phyloP scores from a whole-genome alignment of 1,140 invertebrate species.

The Ladona fulva region DNA sequence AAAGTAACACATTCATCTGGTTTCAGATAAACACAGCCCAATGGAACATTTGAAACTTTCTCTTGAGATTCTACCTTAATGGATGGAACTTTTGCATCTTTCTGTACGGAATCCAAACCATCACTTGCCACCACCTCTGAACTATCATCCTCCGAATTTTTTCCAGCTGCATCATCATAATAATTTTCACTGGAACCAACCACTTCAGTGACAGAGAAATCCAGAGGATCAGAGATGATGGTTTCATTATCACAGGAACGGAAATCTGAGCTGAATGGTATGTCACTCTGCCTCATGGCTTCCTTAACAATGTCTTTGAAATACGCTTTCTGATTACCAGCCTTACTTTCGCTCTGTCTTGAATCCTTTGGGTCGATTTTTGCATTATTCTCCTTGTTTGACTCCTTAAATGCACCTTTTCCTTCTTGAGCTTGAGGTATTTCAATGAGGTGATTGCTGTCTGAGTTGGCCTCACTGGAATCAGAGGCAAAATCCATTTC shows the following conservation, averaged over 20 bases:
- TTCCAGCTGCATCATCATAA: not conserved
- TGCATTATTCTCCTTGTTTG: not conserved
- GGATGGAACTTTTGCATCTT: not conserved
- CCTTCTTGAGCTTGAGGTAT: not conserved
- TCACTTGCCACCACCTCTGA: not conserved
- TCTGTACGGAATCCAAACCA: not conserved
- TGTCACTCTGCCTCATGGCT: constrained; percentile 14
- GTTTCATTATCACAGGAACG: not conserved
- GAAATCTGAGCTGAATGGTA: constrained; percentile 2
- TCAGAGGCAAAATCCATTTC: not conserved
- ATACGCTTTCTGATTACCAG: not conserved
- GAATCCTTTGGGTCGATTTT: not conserved
- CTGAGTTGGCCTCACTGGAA: not conserved
- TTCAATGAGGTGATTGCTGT: not conserved
- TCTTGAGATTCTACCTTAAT: not conserved
- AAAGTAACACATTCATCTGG: not conserved
- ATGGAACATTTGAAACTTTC: not conserved
- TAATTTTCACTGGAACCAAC: not conserved
- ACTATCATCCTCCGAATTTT: not conserved
- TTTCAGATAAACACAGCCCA: not conserved
- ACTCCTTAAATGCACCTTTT: not conserved
- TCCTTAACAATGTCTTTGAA: constrained; percentile 14
- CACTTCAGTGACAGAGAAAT: not conserved
- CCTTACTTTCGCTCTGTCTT: not conserved
- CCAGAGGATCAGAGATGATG: not conserved